Conservation (phyloP, 2,888 invertebrate genomes). For the Polietes domitor region DNA sequence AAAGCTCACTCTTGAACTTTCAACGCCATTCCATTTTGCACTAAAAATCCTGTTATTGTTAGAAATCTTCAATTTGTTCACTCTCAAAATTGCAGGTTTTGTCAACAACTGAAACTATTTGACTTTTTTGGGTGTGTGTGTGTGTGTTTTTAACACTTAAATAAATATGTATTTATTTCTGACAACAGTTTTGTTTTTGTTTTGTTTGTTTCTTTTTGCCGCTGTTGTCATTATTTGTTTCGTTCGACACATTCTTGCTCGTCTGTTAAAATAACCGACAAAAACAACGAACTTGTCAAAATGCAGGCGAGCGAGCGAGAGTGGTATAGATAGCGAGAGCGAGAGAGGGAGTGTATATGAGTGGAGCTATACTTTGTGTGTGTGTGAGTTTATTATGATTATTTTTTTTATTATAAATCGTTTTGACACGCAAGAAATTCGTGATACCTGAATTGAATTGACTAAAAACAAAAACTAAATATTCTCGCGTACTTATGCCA, state of each 20-base stretch:
- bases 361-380: not conserved
- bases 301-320: too few species aligned
- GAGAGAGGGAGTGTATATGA: too few species aligned
- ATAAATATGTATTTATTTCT: constrained; percentile 3
- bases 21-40: too few species aligned
- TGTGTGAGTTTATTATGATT: constrained; percentile 21
- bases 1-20: too few species aligned
- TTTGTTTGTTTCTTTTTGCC: not conserved
- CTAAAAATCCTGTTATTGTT: too few species aligned
- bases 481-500: not conserved
- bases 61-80: too few species aligned
- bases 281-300: not conserved
- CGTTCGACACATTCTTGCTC: not conserved
- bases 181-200: constrained; percentile 9
- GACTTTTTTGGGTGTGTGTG: too few species aligned
- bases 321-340: too few species aligned
- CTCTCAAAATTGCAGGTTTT: too few species aligned
- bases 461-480: not conserved
- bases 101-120: not conserved
- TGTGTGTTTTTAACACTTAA: not conserved
- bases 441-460: constrained; percentile 55
- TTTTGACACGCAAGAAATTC: constrained; percentile 65
- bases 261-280: not conserved
- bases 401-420: constrained; percentile 57
- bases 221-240: not conserved